These are phyloP conservation scores for Apotomis betuletana DNA, from an alignment of 2,888 invertebrate genomes.

Conservation along the genomic window DNA sequence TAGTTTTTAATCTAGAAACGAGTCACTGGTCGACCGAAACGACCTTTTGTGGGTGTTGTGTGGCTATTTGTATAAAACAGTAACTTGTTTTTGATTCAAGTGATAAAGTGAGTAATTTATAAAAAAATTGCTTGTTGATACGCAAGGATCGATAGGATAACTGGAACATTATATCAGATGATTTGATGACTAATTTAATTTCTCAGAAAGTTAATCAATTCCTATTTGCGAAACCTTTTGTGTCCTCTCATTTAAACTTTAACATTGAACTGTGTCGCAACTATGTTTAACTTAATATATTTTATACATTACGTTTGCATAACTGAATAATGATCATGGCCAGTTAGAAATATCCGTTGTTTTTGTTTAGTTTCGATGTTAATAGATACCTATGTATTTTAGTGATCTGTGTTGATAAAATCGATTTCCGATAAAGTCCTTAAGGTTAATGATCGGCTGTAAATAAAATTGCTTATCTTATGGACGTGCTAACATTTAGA, in stretches of 20 bases:
- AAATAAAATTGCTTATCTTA: slow-evolving; percentile 6
- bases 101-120: neutral
- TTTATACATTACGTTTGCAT: slow-evolving; percentile 63
- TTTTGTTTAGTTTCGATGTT: slow-evolving; percentile 50
- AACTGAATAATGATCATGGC: slow-evolving; percentile 67
- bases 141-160: too few relatives aligned
- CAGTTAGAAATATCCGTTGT: slow-evolving; percentile 56
- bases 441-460: slow-evolving; percentile 12
- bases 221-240: slow-evolving; percentile 33
- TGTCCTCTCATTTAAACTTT: slow-evolving; percentile 42
- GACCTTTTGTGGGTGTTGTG: neutral
- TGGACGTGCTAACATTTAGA: neutral
- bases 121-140: too few relatives aligned
- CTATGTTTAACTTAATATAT: slow-evolving; percentile 53
- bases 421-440: slow-evolving; percentile 18
- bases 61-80: neutral
- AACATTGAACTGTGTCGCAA: slow-evolving; percentile 57
- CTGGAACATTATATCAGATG: neutral
- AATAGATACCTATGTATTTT: slow-evolving; percentile 13
- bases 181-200: neutral
- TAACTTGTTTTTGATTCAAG: neutral
- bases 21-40: neutral
- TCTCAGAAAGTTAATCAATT: neutral
- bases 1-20: neutral
- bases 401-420: slow-evolving; percentile 5